Conservation (phyloP, 2,797 vertebrate genomes). For the Cyclura pinguis region DNA sequence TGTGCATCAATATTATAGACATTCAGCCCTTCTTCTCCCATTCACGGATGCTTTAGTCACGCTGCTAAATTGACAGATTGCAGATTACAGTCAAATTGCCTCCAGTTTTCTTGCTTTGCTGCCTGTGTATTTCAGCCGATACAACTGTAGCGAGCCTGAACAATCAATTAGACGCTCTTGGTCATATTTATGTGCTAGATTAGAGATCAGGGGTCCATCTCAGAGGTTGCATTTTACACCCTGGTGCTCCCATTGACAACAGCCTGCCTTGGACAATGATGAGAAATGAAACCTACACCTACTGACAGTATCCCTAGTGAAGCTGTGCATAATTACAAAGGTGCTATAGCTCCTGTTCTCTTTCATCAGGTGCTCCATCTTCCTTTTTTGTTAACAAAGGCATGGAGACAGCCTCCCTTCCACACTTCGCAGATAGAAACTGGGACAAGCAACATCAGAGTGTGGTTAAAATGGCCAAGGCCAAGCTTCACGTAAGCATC, state of each 20-base stretch:
- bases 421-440: too few relatives aligned
- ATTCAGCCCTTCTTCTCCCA: constrained; percentile 12
- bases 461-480: too few relatives aligned
- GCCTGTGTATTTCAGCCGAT: constrained; percentile 19
- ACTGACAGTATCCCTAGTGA: background rate
- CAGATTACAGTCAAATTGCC: constrained; percentile 42
- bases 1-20: constrained; percentile 16
- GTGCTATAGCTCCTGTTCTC: background rate
- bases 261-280: constrained; percentile 1
- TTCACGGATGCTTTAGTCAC: constrained; percentile 27
- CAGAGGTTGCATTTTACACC: constrained; percentile 35
- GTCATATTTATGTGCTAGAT: constrained; percentile 43
- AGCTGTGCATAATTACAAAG: background rate
- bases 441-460: too few relatives aligned
- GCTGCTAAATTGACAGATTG: constrained; percentile 40
- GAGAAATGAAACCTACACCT: background rate
- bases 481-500: too few relatives aligned
- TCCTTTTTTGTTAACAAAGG: background rate
- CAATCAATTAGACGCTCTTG: constrained; percentile 33
- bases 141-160: constrained; percentile 11
- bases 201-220: constrained; percentile 28
- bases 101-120: constrained; percentile 22
- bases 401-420: too few relatives aligned
- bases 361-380: background rate
- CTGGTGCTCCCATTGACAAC: constrained; percentile 22